A percentile compares a stretch with the other conserved stretches of the same genome.
Conservation (phyloP, 2,888 invertebrate genomes). For the Myathropa florea region DNA sequence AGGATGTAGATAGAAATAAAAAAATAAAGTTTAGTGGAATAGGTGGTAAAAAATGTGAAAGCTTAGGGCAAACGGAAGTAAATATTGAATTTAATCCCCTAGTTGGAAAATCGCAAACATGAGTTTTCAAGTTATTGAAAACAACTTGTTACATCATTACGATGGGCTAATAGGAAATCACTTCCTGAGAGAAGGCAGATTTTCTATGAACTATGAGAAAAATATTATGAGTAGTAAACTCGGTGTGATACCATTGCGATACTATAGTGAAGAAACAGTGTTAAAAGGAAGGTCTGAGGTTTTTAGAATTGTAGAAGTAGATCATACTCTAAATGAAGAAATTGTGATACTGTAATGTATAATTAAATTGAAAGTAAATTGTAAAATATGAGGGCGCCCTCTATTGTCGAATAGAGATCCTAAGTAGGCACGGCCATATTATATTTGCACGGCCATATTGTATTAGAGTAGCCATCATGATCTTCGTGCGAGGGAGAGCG, state of each 20-base stretch:
- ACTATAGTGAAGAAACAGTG: not conserved
- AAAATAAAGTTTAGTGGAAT: not conserved
- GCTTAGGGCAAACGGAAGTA: not conserved
- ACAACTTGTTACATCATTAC: not conserved
- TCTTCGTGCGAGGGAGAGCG: too few relatives aligned
- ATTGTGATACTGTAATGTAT: too few relatives aligned
- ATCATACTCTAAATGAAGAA: not conserved
- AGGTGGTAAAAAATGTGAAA: not conserved
- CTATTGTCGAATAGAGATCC: too few relatives aligned
- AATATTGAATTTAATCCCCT: too few relatives aligned
- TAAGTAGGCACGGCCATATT: too few relatives aligned
- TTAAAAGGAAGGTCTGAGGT: slow-evolving; percentile 2
- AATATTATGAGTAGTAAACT: not conserved
- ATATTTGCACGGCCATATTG: too few relatives aligned
- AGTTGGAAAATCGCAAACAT: too few relatives aligned
- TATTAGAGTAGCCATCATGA: too few relatives aligned
- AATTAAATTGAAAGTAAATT: too few relatives aligned
- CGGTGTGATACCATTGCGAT: not conserved
- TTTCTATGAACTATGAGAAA: not conserved
- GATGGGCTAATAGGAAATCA: slow-evolving; percentile 10
- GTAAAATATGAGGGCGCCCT: too few relatives aligned
- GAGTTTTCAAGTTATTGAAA: slow-evolving; percentile 14
- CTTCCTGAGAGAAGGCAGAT: slow-evolving; percentile 5
- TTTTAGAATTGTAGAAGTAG: not conserved
- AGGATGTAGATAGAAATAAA: not conserved